These are phyloP conservation scores for Lates japonicus DNA, from an alignment of 2,797 vertebrate genomes.

Conservation along the genomic window DNA sequence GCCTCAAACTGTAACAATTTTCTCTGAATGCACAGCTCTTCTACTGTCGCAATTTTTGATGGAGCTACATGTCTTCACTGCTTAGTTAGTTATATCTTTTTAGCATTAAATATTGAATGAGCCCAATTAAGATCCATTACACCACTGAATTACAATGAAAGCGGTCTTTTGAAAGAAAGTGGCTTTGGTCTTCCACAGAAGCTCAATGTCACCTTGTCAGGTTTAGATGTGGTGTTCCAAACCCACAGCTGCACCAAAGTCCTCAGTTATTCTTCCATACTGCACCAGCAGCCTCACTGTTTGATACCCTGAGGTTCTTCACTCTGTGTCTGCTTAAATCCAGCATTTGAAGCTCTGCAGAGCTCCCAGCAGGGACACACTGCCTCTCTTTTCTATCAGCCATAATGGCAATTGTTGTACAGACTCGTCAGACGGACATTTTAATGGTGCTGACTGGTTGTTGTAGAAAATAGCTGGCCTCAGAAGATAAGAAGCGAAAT, in stretches of 20 bases:
- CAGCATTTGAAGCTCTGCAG: constrained; percentile 56
- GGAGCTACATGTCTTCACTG: not conserved
- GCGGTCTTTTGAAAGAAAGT: constrained; percentile 24
- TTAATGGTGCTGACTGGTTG: constrained; percentile 30
- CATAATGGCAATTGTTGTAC: constrained; percentile 30
- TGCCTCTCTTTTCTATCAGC: constrained; percentile 25
- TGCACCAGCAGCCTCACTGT: constrained; percentile 35
- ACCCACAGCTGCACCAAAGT: constrained; percentile 38
- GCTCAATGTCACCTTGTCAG: constrained; percentile 72
- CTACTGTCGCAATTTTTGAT: not conserved
- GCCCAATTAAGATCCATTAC: constrained; percentile 10
- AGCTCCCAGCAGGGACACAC: constrained; percentile 56
- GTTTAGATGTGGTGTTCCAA: constrained; percentile 31
- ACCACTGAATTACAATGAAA: constrained; percentile 39
- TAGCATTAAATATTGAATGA: not conserved
- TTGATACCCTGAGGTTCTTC: constrained; percentile 57
- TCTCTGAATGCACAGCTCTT: not conserved
- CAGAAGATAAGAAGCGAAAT: constrained; percentile 45
- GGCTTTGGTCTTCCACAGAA: constrained; percentile 48
- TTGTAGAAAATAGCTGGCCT: constrained; percentile 34
- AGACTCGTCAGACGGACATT: constrained; percentile 19
- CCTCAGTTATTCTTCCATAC: constrained; percentile 40
- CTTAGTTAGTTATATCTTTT: constrained; percentile 18
- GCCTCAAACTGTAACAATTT: constrained; percentile 3
- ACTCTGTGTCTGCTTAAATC: constrained; percentile 56